Percentiles rank a stretch among this genome's conserved stretches.
Conservation (phyloP, 2,797 vertebrate genomes). For the Pseudochromis fuscus region DNA sequence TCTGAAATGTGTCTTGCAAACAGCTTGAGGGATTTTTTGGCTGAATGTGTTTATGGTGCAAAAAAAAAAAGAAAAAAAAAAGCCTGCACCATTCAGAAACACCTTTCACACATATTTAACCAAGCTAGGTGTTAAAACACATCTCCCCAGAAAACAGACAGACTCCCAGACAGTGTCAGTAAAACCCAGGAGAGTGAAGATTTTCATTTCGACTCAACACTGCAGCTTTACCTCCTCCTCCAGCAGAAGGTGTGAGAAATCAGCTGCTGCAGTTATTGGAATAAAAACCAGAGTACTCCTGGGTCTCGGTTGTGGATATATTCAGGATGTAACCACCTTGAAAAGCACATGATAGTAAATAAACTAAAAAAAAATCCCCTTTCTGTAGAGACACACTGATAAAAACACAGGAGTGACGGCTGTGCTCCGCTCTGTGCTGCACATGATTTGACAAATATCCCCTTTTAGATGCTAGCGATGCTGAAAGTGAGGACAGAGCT, state of each 20-base stretch:
- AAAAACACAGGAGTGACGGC: background rate
- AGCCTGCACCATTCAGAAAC: background rate
- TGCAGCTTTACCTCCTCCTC: constrained; percentile 2
- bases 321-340: background rate
- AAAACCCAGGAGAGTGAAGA: background rate
- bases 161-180: background rate
- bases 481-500: background rate
- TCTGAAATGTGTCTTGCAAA: background rate
- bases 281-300: background rate
- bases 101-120: background rate
- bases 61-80: background rate
- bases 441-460: constrained; percentile 11
- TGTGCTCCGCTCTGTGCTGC: constrained; percentile 1
- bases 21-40: background rate
- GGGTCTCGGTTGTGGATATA: background rate
- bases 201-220: constrained; percentile 1
- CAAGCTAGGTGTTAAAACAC: background rate
- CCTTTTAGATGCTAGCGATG: background rate
- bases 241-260: constrained; percentile 27
- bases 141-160: background rate
- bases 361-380: constrained; percentile 4
- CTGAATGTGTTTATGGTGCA: background rate
- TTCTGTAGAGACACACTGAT: background rate
- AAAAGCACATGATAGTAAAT: constrained; percentile 4
- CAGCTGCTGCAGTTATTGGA: background rate